These are phyloP conservation scores for Meriones unguiculatus DNA, from an alignment of 2,113 vertebrate species.

Conservation along the genomic window DNA sequence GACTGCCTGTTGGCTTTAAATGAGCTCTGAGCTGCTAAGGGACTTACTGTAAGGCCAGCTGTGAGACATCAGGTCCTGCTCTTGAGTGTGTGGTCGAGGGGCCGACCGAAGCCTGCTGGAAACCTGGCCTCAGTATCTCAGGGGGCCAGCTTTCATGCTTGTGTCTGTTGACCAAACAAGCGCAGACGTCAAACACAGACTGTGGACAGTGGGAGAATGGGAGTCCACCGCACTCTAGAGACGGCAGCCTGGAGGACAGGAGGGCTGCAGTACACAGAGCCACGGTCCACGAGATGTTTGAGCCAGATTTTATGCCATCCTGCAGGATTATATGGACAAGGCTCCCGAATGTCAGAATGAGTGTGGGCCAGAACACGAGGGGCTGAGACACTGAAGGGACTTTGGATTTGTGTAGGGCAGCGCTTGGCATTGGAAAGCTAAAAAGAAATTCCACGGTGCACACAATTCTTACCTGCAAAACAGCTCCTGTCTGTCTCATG, in stretches of 20 bases:
- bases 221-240: not conserved
- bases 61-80: not conserved
- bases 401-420: not conserved
- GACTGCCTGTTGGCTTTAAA: constrained; percentile 20
- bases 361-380: not conserved
- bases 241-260: not conserved
- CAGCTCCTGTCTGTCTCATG: not conserved
- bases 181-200: not conserved
- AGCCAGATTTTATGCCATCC: not conserved
- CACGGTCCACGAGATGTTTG: not conserved
- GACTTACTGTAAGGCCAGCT: not conserved
- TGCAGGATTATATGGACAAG: not conserved
- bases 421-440: not conserved
- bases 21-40: not conserved
- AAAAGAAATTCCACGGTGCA: not conserved
- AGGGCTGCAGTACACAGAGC: no score
- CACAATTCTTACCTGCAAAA: constrained; percentile 35
- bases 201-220: not conserved
- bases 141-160: not conserved
- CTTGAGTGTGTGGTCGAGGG: not conserved
- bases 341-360: not conserved
- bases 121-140: not conserved
- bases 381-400: not conserved
- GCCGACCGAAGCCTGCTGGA: not conserved
- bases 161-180: not conserved